These are phyloP conservation scores for Ailuropoda melanoleuca DNA, from an alignment of 2,113 vertebrate genomes.

Conservation along the genomic window DNA sequence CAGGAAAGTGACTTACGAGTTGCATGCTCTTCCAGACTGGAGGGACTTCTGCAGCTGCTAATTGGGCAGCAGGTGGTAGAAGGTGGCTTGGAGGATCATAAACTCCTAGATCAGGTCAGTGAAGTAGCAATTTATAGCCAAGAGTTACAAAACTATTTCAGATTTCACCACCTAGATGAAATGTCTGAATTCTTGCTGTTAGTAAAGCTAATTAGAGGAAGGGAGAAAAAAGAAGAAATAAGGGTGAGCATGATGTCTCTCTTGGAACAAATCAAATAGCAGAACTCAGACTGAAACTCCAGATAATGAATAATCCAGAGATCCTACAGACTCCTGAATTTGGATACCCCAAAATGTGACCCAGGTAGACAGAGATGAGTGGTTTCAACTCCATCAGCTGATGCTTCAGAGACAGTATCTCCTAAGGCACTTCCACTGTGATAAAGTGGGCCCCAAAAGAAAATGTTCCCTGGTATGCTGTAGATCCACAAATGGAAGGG, in stretches of 20 bases:
- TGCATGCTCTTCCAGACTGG: background rate
- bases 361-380: background rate
- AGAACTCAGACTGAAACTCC: background rate
- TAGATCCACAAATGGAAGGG: background rate
- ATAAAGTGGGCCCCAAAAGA: background rate
- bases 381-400: background rate
- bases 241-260: background rate
- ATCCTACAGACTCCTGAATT: background rate
- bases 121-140: slow-evolving; percentile 23
- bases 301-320: background rate
- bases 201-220: slow-evolving; percentile 48
- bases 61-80: slow-evolving; percentile 45
- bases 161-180: background rate
- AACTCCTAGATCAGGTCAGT: slow-evolving; percentile 14
- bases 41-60: slow-evolving; percentile 39
- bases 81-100: background rate
- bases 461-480: background rate
- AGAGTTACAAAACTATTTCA: slow-evolving; percentile 28
- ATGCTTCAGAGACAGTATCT: background rate
- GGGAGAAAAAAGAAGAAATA: background rate
- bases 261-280: background rate
- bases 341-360: background rate
- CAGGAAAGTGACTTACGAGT: background rate
- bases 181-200: slow-evolving; percentile 18
- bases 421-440: background rate